These are phyloP conservation scores for Anser cygnoides DNA, from an alignment of 2,113 vertebrate species.

Conservation along the genomic window DNA sequence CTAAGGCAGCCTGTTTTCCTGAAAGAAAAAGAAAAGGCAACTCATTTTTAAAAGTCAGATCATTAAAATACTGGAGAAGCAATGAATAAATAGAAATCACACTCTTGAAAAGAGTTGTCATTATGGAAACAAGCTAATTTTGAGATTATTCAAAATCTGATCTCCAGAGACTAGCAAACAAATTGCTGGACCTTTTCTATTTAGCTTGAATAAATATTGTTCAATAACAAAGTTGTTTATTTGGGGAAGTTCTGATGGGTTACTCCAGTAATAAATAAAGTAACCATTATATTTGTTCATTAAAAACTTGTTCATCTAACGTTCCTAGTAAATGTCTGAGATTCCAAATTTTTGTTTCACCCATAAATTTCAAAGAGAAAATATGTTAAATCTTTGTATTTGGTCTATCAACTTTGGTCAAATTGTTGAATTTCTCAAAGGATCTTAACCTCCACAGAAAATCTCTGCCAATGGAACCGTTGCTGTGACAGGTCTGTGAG, in stretches of 20 bases:
- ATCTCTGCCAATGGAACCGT: background rate
- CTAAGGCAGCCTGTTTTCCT: conserved; percentile 87
- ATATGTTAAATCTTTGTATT: background rate
- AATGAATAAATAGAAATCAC: background rate
- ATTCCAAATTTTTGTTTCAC: background rate
- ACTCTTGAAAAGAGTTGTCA: background rate
- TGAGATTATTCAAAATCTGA: background rate
- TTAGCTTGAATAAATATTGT: background rate
- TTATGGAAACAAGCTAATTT: background rate
- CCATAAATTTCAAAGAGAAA: background rate
- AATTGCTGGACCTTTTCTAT: background rate
- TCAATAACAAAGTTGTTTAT: background rate
- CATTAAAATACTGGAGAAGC: background rate
- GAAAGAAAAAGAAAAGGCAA: background rate
- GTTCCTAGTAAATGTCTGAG: background rate
- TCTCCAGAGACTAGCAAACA: background rate
- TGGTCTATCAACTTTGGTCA: background rate
- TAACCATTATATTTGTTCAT: background rate
- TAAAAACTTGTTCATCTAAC: background rate
- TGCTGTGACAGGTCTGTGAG: background rate
- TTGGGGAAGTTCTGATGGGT: background rate
- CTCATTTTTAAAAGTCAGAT: background rate
- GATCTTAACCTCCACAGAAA: background rate
- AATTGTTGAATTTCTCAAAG: background rate
- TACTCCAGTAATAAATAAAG: background rate